Conservation (phyloP, 2,113 vertebrate species). For the Ictalurus punctatus region DNA sequence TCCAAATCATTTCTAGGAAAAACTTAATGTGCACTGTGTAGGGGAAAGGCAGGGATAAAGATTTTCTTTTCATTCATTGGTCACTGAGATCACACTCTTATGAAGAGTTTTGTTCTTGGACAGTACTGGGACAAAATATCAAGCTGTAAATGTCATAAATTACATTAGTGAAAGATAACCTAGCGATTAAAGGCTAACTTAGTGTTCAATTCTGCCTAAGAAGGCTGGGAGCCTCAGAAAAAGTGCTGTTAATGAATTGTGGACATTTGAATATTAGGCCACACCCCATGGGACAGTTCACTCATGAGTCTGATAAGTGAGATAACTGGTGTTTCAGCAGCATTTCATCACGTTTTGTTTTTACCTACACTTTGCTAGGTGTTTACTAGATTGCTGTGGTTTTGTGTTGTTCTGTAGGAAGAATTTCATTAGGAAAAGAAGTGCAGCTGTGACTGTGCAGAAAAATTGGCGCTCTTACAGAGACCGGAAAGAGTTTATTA, state of each 20-base stretch:
- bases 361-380: neutral
- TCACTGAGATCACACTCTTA: neutral
- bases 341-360: neutral
- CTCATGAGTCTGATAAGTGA: neutral
- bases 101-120: neutral
- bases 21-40: too few relatives aligned
- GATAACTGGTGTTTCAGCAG: neutral
- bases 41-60: neutral
- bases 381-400: neutral
- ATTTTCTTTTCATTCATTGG: neutral
- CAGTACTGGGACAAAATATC: neutral
- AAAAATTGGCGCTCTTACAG: slow-evolving; percentile 79
- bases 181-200: neutral
- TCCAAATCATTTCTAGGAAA: too few relatives aligned
- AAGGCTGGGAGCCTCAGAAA: too few relatives aligned
- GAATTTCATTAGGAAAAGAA: slow-evolving; percentile 80
- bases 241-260: too few relatives aligned
- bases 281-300: neutral
- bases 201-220: neutral
- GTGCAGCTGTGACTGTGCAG: slow-evolving; percentile 81
- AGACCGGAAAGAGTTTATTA: slow-evolving; percentile 61
- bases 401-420: slow-evolving; percentile 70
- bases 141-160: neutral
- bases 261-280: neutral
- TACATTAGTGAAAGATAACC: neutral